Percentiles rank a stretch among this genome's conserved stretches.
phyloP scores from a whole-genome alignment of 2,113 vertebrate genomes.

The Triplophysa rosa region DNA sequence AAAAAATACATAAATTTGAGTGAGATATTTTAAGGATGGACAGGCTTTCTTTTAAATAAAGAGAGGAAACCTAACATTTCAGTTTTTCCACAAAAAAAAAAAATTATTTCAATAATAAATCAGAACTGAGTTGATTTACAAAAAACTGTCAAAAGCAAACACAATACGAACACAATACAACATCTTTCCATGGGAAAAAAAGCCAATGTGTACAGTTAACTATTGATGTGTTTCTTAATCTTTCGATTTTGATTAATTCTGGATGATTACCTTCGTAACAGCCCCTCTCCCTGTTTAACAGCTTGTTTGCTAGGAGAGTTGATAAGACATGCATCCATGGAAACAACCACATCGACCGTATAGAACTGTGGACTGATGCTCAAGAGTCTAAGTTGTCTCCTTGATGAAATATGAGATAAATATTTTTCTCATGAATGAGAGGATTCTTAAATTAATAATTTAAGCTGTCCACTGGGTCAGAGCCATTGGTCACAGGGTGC shows the following conservation, averaged over 20 bases:
- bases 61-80: background rate
- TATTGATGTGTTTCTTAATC: background rate
- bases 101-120: too few species aligned
- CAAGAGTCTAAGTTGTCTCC: constrained; percentile 18
- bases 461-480: background rate
- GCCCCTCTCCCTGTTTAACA: background rate
- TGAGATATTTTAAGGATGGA: background rate
- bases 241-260: background rate
- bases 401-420: constrained; percentile 11
- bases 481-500: background rate
- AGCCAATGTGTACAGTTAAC: background rate
- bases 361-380: background rate
- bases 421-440: background rate
- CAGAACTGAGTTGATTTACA: too few species aligned
- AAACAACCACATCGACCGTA: background rate
- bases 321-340: constrained; percentile 26
- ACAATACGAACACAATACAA: too few species aligned
- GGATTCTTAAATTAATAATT: constrained; percentile 11
- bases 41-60: too few species aligned
- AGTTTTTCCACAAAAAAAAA: background rate
- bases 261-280: constrained; percentile 13
- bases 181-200: background rate
- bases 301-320: background rate
- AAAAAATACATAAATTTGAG: background rate
- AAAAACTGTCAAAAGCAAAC: too few species aligned